These are phyloP conservation scores for Danio tinwini DNA, from an alignment of 2,797 vertebrate species.

Conservation along the genomic window DNA sequence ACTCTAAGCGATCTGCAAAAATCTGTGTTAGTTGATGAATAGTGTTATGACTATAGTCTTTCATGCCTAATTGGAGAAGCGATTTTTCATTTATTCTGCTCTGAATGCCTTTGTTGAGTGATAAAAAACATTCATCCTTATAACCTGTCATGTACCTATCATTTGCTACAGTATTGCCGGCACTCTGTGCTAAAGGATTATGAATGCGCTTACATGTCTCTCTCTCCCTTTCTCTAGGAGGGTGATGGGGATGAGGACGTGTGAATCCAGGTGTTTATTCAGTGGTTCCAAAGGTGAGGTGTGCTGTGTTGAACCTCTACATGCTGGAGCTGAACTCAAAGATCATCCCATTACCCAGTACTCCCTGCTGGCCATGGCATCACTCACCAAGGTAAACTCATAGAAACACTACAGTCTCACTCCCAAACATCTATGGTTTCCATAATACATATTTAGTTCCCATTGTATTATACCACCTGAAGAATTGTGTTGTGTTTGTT, in stretches of 20 bases:
- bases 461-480: background rate
- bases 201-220: background rate
- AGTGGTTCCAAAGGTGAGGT: conserved; percentile 98
- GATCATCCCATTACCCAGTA: conserved; percentile 96
- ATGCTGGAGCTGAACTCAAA: conserved; percentile 86
- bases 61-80: background rate
- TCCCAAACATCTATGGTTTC: background rate
- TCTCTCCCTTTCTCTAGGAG: conserved; percentile 75
- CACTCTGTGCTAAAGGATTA: background rate
- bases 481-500: no score
- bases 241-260: conserved; percentile 96
- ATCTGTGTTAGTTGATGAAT: conserved; percentile 3
- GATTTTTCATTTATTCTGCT: background rate
- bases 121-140: background rate
- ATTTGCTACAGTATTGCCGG: background rate
- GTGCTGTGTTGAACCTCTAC: conserved; percentile 93
- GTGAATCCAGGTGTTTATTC: conserved; percentile 95
- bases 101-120: background rate
- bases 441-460: background rate
- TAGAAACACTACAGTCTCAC: background rate
- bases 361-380: conserved; percentile 94
- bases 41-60: background rate
- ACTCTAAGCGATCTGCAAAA: background rate
- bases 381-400: conserved; percentile 88
- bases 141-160: background rate